Base-by-base conservation (phyloP, 2,888 invertebrate species). In the Synergus umbraculus region DNA sequence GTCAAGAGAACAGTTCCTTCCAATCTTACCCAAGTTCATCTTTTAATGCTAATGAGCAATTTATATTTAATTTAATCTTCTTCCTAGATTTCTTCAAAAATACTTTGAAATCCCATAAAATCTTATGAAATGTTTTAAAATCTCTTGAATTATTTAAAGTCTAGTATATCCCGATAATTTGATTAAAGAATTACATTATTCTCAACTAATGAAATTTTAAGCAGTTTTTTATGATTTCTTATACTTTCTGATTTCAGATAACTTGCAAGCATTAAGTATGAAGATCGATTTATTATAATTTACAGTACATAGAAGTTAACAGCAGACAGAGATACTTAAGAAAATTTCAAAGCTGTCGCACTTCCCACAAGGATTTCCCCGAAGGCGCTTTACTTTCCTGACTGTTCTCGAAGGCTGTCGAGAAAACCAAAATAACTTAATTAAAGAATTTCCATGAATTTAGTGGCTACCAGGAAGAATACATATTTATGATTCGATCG, bases 391-490 rank as follows among this genome's bases (percentile, higher is more conserved):
- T 79, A 79, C 81, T 81, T 58, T 78, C 78, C 69, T 58, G 66
- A 66, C 76, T 76, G 76, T 43, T 54, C 65, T 63, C 44, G 80
- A 80, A 79, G 79, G 79, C 82, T 85, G 83, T 67, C 79, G 83
- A 85, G 83, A 87, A 87, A 90, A 90, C 86, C 88, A 90, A 91
- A 91, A 91, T 91, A 90, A 91, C 89, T 91, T 90, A 90, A 92
- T 92, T 92, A 91, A 92, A 91, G 90, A 91, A 92, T 91, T 91
- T 91, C 91, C 92, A 91, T 90, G 90, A 91, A 91, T 89, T 89
- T 86, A 87, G 85, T 87, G 83, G 87, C 85, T 87, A 86, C 85
- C 81, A 76, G 83, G 80, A 81, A 83, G 87, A 85, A 92, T 92
- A 91, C 92, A 91, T 91, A 92, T 92, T 92, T 92, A 92, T 92